Percentiles rank a stretch among this genome's conserved stretches.
phyloP scores from a whole-genome alignment of 1,140 invertebrate genomes.

The Pseudachorutes palmiensis region DNA sequence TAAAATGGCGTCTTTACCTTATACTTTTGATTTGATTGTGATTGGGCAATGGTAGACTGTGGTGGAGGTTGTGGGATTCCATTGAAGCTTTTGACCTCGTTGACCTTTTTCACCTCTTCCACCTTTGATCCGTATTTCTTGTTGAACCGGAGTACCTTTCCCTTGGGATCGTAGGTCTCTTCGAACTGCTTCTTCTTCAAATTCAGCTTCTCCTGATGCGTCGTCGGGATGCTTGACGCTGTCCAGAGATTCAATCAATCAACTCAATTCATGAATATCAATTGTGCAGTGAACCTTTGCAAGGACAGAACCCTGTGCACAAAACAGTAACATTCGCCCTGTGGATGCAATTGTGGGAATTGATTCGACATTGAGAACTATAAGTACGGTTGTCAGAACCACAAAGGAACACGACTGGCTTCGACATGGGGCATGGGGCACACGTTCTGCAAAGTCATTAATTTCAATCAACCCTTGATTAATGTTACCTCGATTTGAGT shows the following conservation, averaged over 20 bases:
- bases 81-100: neutral
- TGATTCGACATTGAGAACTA: slow-evolving; percentile 75
- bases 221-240: no score
- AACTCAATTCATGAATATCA: neutral
- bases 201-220: slow-evolving; percentile 3
- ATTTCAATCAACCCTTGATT: neutral
- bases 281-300: slow-evolving; percentile 55
- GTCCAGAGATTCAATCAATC: neutral
- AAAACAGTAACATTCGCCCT: slow-evolving; percentile 61
- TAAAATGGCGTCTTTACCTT: neutral
- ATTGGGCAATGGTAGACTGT: neutral
- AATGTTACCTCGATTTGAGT: no score
- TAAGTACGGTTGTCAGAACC: slow-evolving; percentile 86
- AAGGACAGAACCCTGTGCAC: slow-evolving; percentile 84
- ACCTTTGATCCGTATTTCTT: neutral
- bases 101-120: neutral
- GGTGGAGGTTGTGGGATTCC: neutral
- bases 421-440: slow-evolving; percentile 62
- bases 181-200: slow-evolving; percentile 9
- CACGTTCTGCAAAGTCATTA: slow-evolving; percentile 59
- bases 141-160: neutral
- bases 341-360: slow-evolving; percentile 88
- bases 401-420: slow-evolving; percentile 69
- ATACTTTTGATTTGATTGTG: neutral
- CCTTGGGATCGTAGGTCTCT: neutral